These are phyloP conservation scores for Podarcis lilfordi DNA, from an alignment of 2,797 vertebrate species.

Conservation along the genomic window DNA sequence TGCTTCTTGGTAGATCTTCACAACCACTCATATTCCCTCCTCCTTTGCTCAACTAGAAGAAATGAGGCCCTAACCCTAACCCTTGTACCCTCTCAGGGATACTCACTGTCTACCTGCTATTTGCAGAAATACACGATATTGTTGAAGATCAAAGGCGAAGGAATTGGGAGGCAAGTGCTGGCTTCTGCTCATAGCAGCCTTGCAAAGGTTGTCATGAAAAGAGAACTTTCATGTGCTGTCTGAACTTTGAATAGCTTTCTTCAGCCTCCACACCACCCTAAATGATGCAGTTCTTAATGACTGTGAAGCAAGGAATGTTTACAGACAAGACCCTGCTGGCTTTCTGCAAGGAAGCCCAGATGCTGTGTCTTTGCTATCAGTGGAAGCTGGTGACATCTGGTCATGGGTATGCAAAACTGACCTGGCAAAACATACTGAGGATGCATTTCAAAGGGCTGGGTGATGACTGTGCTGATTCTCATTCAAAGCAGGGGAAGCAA, in stretches of 20 bases:
- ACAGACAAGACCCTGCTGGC: not conserved
- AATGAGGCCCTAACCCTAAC: conserved; percentile 16
- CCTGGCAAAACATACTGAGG: not conserved
- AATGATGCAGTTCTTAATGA: conserved; percentile 16
- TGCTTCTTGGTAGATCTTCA: conserved; percentile 14
- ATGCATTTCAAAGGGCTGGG: conserved; percentile 37
- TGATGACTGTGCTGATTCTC: conserved; percentile 10
- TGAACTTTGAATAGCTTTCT: not conserved
- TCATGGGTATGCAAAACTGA: conserved; percentile 33
- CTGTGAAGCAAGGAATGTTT: conserved; percentile 20
- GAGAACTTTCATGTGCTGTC: not conserved
- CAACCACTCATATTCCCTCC: not conserved
- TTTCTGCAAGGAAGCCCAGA: not conserved
- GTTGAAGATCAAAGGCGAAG: conserved; percentile 31
- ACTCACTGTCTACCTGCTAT: conserved; percentile 1
- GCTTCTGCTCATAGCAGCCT: not conserved
- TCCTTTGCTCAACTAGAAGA: conserved; percentile 30
- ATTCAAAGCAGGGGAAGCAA: conserved; percentile 32
- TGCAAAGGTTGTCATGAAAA: not conserved
- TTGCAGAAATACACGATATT: not conserved
- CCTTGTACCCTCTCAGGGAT: fast-evolving
- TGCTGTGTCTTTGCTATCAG: not conserved
- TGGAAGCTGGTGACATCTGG: conserved; percentile 44
- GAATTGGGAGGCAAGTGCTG: conserved; percentile 4
- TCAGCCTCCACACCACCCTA: conserved; percentile 5